phyloP scores from a whole-genome alignment of 2,888 invertebrate species.

The Rhimphoctona megacephalus region DNA sequence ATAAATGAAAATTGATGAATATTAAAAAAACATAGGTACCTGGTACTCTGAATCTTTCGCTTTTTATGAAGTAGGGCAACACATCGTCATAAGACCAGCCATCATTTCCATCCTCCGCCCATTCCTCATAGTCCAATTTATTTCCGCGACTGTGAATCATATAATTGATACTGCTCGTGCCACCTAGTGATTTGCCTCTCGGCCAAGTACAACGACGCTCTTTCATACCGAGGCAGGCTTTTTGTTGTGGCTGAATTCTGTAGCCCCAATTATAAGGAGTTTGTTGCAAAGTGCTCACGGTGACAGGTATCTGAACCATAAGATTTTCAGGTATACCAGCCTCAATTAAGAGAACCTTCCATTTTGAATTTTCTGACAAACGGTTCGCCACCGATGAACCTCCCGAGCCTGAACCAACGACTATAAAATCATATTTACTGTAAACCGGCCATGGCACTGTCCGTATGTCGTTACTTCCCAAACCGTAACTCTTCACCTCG shows the following conservation, averaged over 20 bases:
- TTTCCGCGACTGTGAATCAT: constrained; percentile 81
- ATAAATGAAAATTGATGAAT: no score
- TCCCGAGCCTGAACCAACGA: constrained; percentile 90
- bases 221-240: constrained; percentile 89
- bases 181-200: constrained; percentile 84
- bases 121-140: constrained; percentile 72
- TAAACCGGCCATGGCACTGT: constrained; percentile 78
- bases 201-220: constrained; percentile 92
- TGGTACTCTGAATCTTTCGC: constrained; percentile 69
- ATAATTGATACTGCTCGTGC: constrained; percentile 81
- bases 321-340: constrained; percentile 87
- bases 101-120: constrained; percentile 69
- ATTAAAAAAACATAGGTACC: constrained; percentile 44
- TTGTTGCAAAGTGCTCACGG: constrained; percentile 87
- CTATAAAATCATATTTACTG: constrained; percentile 88
- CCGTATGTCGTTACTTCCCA: constrained; percentile 68
- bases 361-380: constrained; percentile 87
- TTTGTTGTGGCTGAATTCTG: constrained; percentile 88
- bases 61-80: constrained; percentile 71
- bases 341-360: constrained; percentile 88
- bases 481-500: constrained; percentile 70
- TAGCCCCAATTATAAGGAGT: constrained; percentile 91
- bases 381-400: constrained; percentile 90
- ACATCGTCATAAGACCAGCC: constrained; percentile 73
- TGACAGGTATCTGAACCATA: constrained; percentile 87